Percentiles rank a stretch among this genome's conserved stretches.
phyloP scores from a whole-genome alignment of 2,888 invertebrate species.

The Tachina fera region DNA sequence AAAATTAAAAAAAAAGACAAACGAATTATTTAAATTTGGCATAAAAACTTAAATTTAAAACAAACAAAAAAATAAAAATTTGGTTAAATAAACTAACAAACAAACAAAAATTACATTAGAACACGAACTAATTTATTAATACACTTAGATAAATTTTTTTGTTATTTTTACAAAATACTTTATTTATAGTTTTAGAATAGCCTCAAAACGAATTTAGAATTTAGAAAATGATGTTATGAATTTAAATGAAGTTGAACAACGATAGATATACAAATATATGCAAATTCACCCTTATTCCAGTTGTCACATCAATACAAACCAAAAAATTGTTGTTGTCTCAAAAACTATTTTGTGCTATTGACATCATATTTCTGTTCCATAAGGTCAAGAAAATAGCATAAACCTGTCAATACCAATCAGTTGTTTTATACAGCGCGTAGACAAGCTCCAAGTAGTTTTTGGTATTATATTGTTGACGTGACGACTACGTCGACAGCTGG shows the following conservation, averaged over 20 bases:
- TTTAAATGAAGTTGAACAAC: constrained; percentile 1
- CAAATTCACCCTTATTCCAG: too few relatives aligned
- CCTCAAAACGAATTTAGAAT: constrained; percentile 40
- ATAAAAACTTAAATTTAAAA: constrained; percentile 65
- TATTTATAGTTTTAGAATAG: constrained; percentile 25
- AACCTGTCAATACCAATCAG: too few relatives aligned
- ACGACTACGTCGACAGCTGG: too few relatives aligned
- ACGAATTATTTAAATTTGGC: constrained; percentile 67
- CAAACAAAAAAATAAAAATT: constrained; percentile 54
- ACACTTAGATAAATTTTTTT: constrained; percentile 28
- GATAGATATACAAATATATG: not conserved
- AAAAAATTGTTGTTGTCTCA: too few relatives aligned
- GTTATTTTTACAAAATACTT: constrained; percentile 4
- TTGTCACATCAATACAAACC: too few relatives aligned
- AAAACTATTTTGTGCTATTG: too few relatives aligned
- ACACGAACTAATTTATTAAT: constrained; percentile 12
- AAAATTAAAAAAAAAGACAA: constrained; percentile 63
- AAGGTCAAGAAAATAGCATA: too few relatives aligned
- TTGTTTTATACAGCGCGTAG: too few relatives aligned
- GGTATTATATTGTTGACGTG: too few relatives aligned
- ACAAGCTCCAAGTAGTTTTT: too few relatives aligned
- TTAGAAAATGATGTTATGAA: not conserved
- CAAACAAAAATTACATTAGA: constrained; percentile 45
- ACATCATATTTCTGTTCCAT: too few relatives aligned
- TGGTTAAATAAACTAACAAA: constrained; percentile 61